These are phyloP conservation scores for Accipiter virgatus DNA, from an alignment of 2,113 vertebrate genomes.

Conservation along the genomic window DNA sequence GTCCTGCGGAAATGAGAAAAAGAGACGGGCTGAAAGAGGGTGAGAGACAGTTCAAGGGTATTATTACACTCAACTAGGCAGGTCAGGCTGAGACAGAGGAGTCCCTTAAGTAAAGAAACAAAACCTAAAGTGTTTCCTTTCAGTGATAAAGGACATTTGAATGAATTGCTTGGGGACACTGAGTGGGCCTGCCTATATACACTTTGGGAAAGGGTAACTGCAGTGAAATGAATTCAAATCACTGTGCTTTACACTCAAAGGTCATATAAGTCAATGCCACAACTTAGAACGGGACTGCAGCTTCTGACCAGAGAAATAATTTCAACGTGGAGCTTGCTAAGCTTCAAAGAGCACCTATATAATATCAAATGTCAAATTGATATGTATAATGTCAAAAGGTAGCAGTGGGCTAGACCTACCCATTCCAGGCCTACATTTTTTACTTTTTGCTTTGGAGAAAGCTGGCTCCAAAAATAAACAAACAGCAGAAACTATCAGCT, in stretches of 20 bases:
- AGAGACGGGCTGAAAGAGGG: not conserved
- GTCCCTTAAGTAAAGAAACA: slow-evolving; percentile 3
- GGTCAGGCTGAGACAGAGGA: not conserved
- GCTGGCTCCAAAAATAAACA: not conserved
- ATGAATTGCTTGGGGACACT: not conserved
- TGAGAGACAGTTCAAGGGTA: slow-evolving; percentile 40
- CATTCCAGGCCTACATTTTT: not conserved
- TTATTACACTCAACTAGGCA: not conserved
- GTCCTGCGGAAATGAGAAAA: not conserved
- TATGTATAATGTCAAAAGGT: not conserved
- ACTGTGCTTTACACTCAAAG: not conserved
- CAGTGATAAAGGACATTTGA: not conserved
- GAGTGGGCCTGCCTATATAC: not conserved
- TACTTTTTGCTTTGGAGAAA: not conserved
- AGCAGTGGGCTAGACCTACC: not conserved
- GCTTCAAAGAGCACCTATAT: not conserved
- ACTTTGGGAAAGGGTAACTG: not conserved
- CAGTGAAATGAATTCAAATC: not conserved
- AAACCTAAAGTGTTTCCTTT: not conserved
- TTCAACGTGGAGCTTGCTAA: not conserved
- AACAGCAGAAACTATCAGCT: not conserved
- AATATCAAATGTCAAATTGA: not conserved
- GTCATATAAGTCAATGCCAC: not conserved
- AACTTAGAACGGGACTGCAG: not conserved
- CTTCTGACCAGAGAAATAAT: not conserved